Evolutionary conservation across 2,888 invertebrate species (phyloP).

Genomic region (Pristionchus fissidentatus): DNA sequence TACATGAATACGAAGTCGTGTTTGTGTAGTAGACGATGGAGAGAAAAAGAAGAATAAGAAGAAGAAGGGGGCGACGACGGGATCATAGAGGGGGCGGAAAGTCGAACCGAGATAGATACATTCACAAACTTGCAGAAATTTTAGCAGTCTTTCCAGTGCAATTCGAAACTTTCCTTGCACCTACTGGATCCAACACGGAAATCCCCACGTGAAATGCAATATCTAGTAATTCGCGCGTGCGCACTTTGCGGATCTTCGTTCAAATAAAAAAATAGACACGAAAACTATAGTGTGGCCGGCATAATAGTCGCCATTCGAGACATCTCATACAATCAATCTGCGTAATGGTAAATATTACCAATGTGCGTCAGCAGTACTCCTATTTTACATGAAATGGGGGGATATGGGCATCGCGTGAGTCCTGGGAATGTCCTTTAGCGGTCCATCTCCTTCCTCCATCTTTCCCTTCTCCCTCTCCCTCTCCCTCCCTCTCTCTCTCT

Average conservation of each 20-base stretch:
- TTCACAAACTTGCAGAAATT: no score
- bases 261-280: not conserved
- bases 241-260: not conserved
- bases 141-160: no score
- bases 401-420: constrained; percentile 3
- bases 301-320: not conserved
- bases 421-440: constrained; percentile 21
- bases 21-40: constrained; percentile 31
- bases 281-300: not conserved
- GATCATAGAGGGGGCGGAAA: constrained; percentile 27
- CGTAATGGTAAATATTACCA: not conserved
- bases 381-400: not conserved
- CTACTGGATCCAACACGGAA: not conserved
- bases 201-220: not conserved
- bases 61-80: not conserved
- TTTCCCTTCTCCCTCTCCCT: not conserved
- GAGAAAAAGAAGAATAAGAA: not conserved
- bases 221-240: not conserved
- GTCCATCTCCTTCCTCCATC: not conserved
- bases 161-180: not conserved
- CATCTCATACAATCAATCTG: constrained; percentile 14
- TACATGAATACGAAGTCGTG: constrained; percentile 41
- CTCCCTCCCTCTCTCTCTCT: not conserved
- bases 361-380: not conserved
- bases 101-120: constrained; percentile 18